A percentile compares a stretch with the other conserved stretches of the same genome.
These are phyloP conservation scores for Drosophila bipectinata DNA, from an alignment of 1,140 invertebrate species.

Conservation along the genomic window DNA sequence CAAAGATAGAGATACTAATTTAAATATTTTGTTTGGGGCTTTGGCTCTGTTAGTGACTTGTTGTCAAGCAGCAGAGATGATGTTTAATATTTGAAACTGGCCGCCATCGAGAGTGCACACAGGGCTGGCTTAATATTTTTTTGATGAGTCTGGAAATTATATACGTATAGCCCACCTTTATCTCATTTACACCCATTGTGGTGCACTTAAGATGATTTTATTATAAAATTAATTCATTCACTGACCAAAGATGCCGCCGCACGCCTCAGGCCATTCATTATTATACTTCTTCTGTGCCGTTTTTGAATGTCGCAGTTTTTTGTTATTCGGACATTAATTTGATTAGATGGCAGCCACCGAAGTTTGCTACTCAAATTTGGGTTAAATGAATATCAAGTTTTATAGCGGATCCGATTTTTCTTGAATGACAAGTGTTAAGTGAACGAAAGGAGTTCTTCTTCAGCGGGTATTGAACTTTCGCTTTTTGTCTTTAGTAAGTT, in stretches of 20 bases:
- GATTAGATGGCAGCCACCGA: constrained; percentile 47
- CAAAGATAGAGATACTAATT: constrained; percentile 25
- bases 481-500: constrained; percentile 33
- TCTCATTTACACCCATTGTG: constrained; percentile 23
- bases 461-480: constrained; percentile 36
- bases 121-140: neutral
- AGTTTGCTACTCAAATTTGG: constrained; percentile 45
- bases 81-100: constrained; percentile 41
- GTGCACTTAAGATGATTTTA: constrained; percentile 29
- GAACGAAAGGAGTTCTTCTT: constrained; percentile 21
- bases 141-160: neutral
- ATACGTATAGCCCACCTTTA: neutral
- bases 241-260: constrained; percentile 38
- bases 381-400: constrained; percentile 47
- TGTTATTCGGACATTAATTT: constrained; percentile 47
- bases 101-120: constrained; percentile 2
- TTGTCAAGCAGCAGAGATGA: constrained; percentile 49
- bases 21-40: constrained; percentile 22
- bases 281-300: constrained; percentile 13
- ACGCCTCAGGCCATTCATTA: constrained; percentile 33
- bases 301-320: constrained; percentile 27
- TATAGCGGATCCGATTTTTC: constrained; percentile 17
- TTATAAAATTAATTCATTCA: constrained; percentile 34
- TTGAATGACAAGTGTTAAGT: constrained; percentile 9
- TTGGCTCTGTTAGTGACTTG: constrained; percentile 33